Percentiles rank a stretch among this genome's conserved stretches.
Conservation (phyloP, 2,888 invertebrate genomes). For the Callinectes sapidus region DNA sequence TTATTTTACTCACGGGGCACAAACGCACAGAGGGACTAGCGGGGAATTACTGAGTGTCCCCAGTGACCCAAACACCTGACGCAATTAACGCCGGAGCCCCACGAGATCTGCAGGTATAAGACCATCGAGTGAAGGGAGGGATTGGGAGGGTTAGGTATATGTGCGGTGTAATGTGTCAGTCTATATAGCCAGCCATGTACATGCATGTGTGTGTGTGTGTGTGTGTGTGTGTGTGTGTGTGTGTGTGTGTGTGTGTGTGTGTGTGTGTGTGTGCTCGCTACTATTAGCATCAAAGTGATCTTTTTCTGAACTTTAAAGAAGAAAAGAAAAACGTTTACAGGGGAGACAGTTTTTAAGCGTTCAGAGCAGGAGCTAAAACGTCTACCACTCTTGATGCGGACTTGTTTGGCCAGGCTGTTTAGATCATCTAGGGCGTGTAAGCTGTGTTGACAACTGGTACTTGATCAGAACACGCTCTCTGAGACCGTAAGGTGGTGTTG, state of each 20-base stretch:
- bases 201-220: background rate
- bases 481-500: too few relatives aligned
- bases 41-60: conserved; percentile 10
- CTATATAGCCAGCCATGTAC: background rate
- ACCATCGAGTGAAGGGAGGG: conserved; percentile 2
- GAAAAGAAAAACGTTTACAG: too few relatives aligned
- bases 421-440: too few relatives aligned
- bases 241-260: conserved; percentile 9
- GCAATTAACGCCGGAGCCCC: background rate
- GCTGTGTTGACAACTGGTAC: too few relatives aligned
- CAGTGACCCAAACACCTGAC: conserved; percentile 2
- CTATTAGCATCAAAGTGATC: too few relatives aligned
- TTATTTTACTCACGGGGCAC: background rate
- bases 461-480: too few relatives aligned
- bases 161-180: background rate
- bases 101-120: background rate
- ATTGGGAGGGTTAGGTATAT: background rate
- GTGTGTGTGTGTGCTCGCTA: too few relatives aligned
- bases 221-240: background rate
- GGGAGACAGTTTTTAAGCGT: too few relatives aligned
- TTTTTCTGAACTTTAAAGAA: too few relatives aligned
- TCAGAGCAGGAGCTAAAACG: too few relatives aligned
- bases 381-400: too few relatives aligned
- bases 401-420: too few relatives aligned
- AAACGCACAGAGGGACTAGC: background rate